phyloP scores from a whole-genome alignment of 2,888 invertebrate genomes.

The Ctena decussata region DNA sequence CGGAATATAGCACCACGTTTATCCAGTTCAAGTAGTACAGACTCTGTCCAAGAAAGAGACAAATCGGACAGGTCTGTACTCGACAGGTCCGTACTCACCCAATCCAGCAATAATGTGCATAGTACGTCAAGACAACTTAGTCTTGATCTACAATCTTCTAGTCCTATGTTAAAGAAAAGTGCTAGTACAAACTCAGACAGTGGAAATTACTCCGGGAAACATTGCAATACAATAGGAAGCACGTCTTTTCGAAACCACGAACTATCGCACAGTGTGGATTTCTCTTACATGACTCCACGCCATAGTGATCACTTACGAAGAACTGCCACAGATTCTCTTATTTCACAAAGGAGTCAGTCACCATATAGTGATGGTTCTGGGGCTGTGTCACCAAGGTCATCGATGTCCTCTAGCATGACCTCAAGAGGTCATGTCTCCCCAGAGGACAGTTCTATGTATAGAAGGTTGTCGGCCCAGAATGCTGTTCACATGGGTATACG shows the following conservation, averaged over 20 bases:
- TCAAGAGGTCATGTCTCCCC: slow-evolving; percentile 60
- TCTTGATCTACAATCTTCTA: slow-evolving; percentile 57
- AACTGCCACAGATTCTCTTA: slow-evolving; percentile 78
- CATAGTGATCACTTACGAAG: slow-evolving; percentile 72
- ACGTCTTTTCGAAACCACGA: slow-evolving; percentile 72
- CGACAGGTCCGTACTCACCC: neutral
- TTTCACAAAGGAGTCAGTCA: slow-evolving; percentile 69
- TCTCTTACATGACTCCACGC: slow-evolving; percentile 69
- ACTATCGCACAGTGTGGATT: slow-evolving; percentile 80
- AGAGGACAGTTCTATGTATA: slow-evolving; percentile 65
- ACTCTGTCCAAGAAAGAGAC: slow-evolving; percentile 70
- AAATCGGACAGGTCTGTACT: neutral
- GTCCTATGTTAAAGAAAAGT: slow-evolving; percentile 61
- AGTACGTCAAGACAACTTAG: slow-evolving; percentile 37
- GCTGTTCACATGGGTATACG: slow-evolving; percentile 84
- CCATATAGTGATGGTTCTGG: slow-evolving; percentile 56
- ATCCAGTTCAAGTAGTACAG: slow-evolving; percentile 78
- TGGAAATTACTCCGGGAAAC: slow-evolving; percentile 20
- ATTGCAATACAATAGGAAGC: slow-evolving; percentile 68
- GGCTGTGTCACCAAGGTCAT: slow-evolving; percentile 20
- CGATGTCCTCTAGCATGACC: slow-evolving; percentile 34
- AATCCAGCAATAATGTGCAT: neutral
- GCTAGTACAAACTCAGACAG: slow-evolving; percentile 31
- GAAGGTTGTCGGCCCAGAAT: slow-evolving; percentile 77
- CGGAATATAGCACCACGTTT: slow-evolving; percentile 74